Base-by-base conservation (phyloP, 2,888 invertebrate genomes). In the Eristalinus aeneus region DNA sequence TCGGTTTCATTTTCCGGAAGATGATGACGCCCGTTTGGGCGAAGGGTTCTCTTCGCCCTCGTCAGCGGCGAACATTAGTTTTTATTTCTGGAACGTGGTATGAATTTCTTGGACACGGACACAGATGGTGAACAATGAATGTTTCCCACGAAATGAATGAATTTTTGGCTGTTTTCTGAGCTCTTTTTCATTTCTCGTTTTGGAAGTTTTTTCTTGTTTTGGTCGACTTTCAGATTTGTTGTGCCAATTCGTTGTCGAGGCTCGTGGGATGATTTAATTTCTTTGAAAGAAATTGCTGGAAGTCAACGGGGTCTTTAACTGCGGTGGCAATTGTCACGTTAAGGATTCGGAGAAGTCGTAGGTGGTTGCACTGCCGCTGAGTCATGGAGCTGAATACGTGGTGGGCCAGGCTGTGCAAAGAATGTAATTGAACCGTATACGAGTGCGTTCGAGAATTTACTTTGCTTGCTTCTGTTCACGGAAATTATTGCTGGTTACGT, bases 81-180 rank as follows among this genome's bases (percentile, higher is more conserved):
- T 85, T 85, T 85, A 81, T 73, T 85, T 73, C 22, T 27, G 34
- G 76, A 64, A 85, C 85, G 85, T 85, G 85, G 76, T 85, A 54
- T 46, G 81, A 81, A 81, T 85, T 53, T 20, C 63, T 63, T 68
- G 69, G 68, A 67, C 56, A n/a, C 32, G 76, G 46, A 76, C 79
- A 75, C 56, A 56, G 46, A 46, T 46, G 46, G 68, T 80, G 75
- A 72, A 80, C 75, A 85, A 72, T 27, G 75, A 46, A 80, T 63
- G 72, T 63, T 85, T 85, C 85, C 81, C 85, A 85, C 81, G 81
- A 85, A 85, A 54, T 73, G n/a, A 31, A 63, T 39, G 46, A 46
- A 16, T 46, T 46, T 46, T 16, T 46, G 46, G 46, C 16, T 16
- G 46, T 16, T 46, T 46, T n/a, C n/a, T 46, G 39, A n/a, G 39